These are phyloP conservation scores for Spinus olivaceus DNA, from an alignment of 2,797 vertebrate species.

Conservation along the genomic window DNA sequence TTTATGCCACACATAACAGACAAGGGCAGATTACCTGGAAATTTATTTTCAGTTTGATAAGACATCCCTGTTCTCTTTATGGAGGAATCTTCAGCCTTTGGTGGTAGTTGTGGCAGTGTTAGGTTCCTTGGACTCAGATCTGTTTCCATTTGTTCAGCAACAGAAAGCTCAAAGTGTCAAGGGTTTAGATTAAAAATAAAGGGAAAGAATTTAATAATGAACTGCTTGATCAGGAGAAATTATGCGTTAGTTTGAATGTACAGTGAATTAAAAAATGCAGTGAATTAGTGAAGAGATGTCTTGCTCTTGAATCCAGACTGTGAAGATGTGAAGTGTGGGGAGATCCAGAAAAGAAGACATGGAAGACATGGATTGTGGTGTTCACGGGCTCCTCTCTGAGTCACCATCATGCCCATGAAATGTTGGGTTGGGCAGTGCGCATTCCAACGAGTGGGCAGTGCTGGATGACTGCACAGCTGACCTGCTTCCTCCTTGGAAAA, in stretches of 20 bases:
- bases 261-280: background rate
- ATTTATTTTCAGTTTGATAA: background rate
- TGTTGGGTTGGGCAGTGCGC: background rate
- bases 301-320: background rate
- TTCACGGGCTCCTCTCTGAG: background rate
- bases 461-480: background rate
- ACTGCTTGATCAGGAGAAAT: background rate
- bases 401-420: background rate
- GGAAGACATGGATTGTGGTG: background rate
- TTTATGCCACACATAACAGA: background rate
- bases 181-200: background rate
- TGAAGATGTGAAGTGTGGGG: background rate
- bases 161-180: background rate
- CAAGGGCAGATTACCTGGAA: background rate
- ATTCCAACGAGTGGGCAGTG: fast-evolving
- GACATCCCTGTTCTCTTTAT: background rate
- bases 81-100: background rate
- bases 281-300: background rate
- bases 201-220: background rate
- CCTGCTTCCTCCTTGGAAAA: background rate
- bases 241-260: background rate
- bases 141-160: background rate
- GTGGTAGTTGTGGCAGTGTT: fast-evolving
- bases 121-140: background rate
- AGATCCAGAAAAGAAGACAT: background rate